A percentile compares a stretch with the other conserved stretches of the same genome.
These are phyloP conservation scores for Drosophila hamatofila DNA, from an alignment of 2,888 invertebrate genomes.

Conservation along the genomic window DNA sequence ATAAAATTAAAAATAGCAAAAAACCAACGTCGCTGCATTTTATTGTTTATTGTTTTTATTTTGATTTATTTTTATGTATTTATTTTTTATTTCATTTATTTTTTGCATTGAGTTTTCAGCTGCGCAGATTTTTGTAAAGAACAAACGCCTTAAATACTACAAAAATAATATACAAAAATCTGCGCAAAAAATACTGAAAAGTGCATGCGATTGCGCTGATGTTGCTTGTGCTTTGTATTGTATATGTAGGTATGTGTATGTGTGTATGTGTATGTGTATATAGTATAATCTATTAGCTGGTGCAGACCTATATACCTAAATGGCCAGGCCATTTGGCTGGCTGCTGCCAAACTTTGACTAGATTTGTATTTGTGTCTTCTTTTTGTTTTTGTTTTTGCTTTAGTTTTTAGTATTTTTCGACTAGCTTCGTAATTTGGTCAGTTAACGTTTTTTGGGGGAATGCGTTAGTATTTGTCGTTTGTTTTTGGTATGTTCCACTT, in stretches of 20 bases:
- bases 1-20: slow-evolving; percentile 76
- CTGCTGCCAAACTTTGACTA: slow-evolving; percentile 46
- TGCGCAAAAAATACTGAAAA: slow-evolving; percentile 10
- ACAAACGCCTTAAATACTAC: slow-evolving; percentile 76
- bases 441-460: slow-evolving; percentile 28
- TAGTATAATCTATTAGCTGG: slow-evolving; percentile 34
- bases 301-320: slow-evolving; percentile 6
- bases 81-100: slow-evolving; percentile 14
- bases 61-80: neutral
- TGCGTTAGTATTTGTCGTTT: slow-evolving; percentile 16
- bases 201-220: slow-evolving; percentile 5
- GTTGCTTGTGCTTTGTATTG: slow-evolving; percentile 17
- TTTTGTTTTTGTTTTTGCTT: slow-evolving; percentile 6
- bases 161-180: slow-evolving; percentile 66
- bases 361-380: slow-evolving; percentile 33
- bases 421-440: slow-evolving; percentile 65
- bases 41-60: slow-evolving; percentile 15
- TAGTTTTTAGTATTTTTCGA: slow-evolving; percentile 35
- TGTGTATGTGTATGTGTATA: slow-evolving; percentile 17
- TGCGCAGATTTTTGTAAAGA: slow-evolving; percentile 53
- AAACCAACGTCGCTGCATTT: slow-evolving; percentile 50
- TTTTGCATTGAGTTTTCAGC: neutral
- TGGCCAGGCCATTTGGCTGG: slow-evolving; percentile 42
- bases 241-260: no score
- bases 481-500: slow-evolving; percentile 50